Percentiles rank a stretch among this genome's conserved stretches.
Evolutionary conservation across 2,888 invertebrate species (phyloP).

Genomic region (Trichogramma dendrolimi): DNA sequence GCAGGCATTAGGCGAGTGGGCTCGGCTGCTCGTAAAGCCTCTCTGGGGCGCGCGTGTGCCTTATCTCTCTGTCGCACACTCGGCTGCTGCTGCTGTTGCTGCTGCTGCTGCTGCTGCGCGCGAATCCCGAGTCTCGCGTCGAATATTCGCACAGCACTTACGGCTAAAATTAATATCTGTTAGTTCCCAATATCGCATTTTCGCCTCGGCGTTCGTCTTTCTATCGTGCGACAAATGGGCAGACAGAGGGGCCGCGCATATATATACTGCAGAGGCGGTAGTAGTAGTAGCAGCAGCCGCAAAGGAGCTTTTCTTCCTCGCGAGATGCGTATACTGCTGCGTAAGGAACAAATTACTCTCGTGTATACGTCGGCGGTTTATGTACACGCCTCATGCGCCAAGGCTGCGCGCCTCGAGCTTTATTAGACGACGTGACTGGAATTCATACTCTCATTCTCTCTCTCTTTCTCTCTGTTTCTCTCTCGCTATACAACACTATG

Average conservation of each 20-base stretch:
- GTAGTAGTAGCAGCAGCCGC: no score
- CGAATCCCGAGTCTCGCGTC: slow-evolving; percentile 29
- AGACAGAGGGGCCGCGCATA: no score
- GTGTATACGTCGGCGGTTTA: slow-evolving; percentile 7
- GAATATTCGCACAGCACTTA: slow-evolving; percentile 44
- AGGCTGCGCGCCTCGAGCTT: slow-evolving; percentile 26
- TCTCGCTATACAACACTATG: no score
- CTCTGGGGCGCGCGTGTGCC: slow-evolving; percentile 32
- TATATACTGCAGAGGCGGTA: no score
- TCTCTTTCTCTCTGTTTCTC: no score
- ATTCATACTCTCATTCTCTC: slow-evolving; percentile 10
- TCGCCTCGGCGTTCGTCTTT: no score
- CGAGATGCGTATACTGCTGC: no score
- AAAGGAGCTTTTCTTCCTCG: no score
- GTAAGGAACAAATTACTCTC: slow-evolving; percentile 31
- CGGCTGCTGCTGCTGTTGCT: slow-evolving; percentile 27
- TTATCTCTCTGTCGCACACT: slow-evolving; percentile 48
- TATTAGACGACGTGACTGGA: slow-evolving; percentile 34
- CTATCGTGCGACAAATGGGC: no score
- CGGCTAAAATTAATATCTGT: slow-evolving; percentile 51
- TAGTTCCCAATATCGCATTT: slow-evolving; percentile 43
- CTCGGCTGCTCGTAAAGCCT: no score
- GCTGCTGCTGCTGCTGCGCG: slow-evolving; percentile 18
- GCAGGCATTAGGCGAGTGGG: no score
- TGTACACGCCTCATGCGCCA: no score